These are phyloP conservation scores for Hylaeus volcanicus DNA, from an alignment of 1,140 invertebrate genomes.

Conservation along the genomic window DNA sequence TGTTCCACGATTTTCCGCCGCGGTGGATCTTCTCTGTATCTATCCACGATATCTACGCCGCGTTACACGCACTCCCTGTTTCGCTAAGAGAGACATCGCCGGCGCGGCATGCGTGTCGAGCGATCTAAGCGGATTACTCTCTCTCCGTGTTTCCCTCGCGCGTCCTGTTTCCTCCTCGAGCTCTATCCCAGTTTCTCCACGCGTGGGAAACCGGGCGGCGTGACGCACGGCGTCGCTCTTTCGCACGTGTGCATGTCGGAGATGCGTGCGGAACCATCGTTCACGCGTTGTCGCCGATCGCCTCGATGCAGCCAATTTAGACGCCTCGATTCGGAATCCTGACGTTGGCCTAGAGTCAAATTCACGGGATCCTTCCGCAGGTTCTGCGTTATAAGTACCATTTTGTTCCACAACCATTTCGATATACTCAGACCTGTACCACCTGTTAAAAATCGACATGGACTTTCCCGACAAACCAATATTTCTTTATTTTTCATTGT, in stretches of 20 bases:
- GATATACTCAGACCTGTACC: too few species aligned
- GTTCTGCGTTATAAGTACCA: too few species aligned
- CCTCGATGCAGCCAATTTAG: conserved; percentile 6
- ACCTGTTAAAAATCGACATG: too few species aligned
- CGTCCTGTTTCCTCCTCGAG: conserved; percentile 21
- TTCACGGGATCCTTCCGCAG: too few species aligned
- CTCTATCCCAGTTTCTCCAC: neutral
- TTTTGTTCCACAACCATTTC: too few species aligned
- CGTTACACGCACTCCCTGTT: conserved; percentile 20
- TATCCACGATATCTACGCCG: neutral
- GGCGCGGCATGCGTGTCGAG: conserved; percentile 55
- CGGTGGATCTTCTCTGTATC: conserved; percentile 28
- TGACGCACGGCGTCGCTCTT: neutral
- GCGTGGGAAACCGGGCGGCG: conserved; percentile 57
- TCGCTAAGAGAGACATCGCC: conserved; percentile 49
- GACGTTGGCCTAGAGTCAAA: too few species aligned
- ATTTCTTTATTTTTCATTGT: too few species aligned
- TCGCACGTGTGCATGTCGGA: conserved; percentile 13
- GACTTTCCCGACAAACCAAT: too few species aligned
- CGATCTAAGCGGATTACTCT: conserved; percentile 65
- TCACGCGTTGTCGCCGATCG: conserved; percentile 19
- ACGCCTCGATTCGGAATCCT: neutral
- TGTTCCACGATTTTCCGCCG: conserved; percentile 63
- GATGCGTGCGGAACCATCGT: conserved; percentile 13
- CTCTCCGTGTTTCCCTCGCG: conserved; percentile 6